Evolutionary conservation across 2,113 vertebrate genomes (phyloP).

Genomic region (Sturnira hondurensis): DNA sequence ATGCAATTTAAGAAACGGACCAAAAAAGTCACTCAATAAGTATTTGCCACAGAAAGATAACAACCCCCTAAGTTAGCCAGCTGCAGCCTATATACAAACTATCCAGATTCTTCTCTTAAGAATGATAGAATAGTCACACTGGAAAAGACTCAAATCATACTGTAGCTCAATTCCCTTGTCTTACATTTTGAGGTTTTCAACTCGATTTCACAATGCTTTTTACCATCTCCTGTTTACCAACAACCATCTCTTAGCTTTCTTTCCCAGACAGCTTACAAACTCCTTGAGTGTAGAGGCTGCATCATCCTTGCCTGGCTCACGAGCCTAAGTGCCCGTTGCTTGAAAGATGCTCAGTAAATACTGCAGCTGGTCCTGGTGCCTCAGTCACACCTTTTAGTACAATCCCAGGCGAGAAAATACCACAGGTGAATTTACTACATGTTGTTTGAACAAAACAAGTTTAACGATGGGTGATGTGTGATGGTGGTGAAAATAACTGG

Average conservation of each 20-base stretch:
- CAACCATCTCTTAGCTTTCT: not conserved
- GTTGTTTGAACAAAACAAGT: not conserved
- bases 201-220: not conserved
- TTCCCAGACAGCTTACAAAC: not conserved
- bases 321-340: fast-evolving
- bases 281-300: not conserved
- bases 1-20: constrained; percentile 36
- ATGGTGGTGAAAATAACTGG: not conserved
- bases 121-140: not conserved
- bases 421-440: not conserved
- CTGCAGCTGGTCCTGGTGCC: not conserved
- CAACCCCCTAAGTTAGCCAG: constrained; percentile 29
- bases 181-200: not conserved
- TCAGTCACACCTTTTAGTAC: not conserved
- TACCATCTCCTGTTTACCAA: not conserved
- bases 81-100: not conserved
- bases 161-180: not conserved
- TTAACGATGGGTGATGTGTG: not conserved
- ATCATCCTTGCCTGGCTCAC: not conserved
- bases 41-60: constrained; percentile 44
- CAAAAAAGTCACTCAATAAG: constrained; percentile 35
- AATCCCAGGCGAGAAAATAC: not conserved
- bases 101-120: not conserved
- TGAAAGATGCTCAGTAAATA: not conserved
- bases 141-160: not conserved